Percentiles rank a stretch among this genome's conserved stretches.
These are phyloP conservation scores for Discoglossus pictus DNA, from an alignment of 2,797 vertebrate genomes.

Conservation along the genomic window DNA sequence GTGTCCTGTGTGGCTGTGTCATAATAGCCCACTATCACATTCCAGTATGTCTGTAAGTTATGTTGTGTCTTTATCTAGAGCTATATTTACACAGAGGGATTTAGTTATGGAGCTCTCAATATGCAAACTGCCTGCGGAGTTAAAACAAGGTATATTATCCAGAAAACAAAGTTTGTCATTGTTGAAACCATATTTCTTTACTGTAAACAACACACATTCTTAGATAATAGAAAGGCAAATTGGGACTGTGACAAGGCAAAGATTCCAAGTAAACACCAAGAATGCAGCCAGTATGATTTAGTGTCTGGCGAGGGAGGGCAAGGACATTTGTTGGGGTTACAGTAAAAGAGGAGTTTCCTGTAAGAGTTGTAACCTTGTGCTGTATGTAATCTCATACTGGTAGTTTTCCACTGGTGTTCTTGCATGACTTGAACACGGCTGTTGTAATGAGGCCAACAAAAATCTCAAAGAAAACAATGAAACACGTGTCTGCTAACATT, in stretches of 20 bases:
- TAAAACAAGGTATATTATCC: conserved; percentile 38
- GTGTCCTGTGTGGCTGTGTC: no score
- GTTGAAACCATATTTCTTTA: conserved; percentile 62
- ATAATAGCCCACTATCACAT: no score
- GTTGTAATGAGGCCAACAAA: no score
- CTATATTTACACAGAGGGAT: background rate
- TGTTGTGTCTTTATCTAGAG: no score
- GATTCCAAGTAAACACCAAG: conserved; percentile 26
- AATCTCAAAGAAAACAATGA: no score
- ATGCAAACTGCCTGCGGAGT: conserved; percentile 32
- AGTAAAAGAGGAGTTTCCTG: conserved; percentile 26
- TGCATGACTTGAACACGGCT: background rate
- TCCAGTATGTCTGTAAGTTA: no score
- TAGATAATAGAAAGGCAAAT: conserved; percentile 46
- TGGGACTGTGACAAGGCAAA: conserved; percentile 50
- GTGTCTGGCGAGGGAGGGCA: conserved; percentile 10
- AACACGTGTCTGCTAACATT: no score
- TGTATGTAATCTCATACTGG: background rate
- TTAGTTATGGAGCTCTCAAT: conserved; percentile 10
- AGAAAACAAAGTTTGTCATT: conserved; percentile 51
- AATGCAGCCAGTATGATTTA: conserved; percentile 8
- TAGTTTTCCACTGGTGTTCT: conserved; percentile 37
- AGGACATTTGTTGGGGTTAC: conserved; percentile 26
- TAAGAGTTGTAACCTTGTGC: conserved; percentile 7
- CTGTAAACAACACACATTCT: conserved; percentile 59